Percentiles rank a stretch among this genome's conserved stretches.
Conservation (phyloP, 2,888 invertebrate species). For the Chrysodeixis includens region DNA sequence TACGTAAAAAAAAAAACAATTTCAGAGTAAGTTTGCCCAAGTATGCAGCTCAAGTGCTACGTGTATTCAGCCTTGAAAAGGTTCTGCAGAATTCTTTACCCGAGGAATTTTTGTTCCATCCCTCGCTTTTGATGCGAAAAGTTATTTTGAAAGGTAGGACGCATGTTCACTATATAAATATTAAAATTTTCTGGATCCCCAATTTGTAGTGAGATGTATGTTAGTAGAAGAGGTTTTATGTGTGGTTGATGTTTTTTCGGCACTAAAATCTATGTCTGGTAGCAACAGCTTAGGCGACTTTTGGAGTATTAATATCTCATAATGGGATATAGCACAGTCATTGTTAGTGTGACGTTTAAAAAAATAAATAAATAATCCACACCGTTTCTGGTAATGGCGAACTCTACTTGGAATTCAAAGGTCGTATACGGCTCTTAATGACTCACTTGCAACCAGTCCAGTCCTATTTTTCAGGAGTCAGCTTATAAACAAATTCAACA, state of each 20-base stretch:
- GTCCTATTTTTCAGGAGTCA: too few species aligned
- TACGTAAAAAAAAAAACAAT: conserved; percentile 42
- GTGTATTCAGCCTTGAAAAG: conserved; percentile 44
- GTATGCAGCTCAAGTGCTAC: conserved; percentile 44
- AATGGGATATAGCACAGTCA: too few species aligned
- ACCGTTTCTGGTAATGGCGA: too few species aligned
- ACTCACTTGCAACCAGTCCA: too few species aligned
- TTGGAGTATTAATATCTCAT: too few species aligned
- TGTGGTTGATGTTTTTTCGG: neutral
- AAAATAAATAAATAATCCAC: too few species aligned
- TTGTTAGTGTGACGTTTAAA: too few species aligned
- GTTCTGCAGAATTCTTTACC: conserved; percentile 36
- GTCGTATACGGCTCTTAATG: too few species aligned
- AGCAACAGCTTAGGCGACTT: too few species aligned
- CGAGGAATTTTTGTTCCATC: conserved; percentile 23
- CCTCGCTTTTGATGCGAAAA: conserved; percentile 34
- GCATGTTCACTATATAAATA: conserved; percentile 2
- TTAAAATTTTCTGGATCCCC: neutral
- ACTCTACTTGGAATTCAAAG: too few species aligned
- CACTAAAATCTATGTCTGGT: neutral
- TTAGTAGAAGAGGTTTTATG: neutral
- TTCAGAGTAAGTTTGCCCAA: conserved; percentile 40
- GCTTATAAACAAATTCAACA: neutral
- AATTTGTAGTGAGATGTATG: neutral
- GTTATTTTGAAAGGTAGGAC: conserved; percentile 15